Conservation (phyloP, 2,797 vertebrate genomes). For the Eleutherodactylus coqui region DNA sequence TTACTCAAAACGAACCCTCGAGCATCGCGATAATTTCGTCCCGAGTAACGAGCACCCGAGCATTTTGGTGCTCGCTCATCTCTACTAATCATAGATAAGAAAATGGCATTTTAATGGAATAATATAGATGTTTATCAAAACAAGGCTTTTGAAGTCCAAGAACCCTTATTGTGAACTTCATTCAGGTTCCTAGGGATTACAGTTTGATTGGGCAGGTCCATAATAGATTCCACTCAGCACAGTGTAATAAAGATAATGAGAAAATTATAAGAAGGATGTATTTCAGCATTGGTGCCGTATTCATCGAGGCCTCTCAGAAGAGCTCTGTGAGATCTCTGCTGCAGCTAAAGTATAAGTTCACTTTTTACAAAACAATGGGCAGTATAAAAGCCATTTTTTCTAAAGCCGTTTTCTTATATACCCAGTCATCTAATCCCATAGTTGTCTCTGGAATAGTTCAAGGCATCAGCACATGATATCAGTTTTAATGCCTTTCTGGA, state of each 20-base stretch:
- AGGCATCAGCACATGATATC: too few species aligned
- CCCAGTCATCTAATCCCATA: too few species aligned
- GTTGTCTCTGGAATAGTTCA: too few species aligned
- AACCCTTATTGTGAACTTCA: constrained; percentile 29
- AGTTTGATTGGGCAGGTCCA: constrained; percentile 10
- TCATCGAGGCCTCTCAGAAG: not conserved
- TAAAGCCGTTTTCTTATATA: too few species aligned
- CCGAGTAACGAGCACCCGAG: too few species aligned
- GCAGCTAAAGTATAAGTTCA: not conserved
- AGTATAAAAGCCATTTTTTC: not conserved
- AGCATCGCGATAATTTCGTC: too few species aligned
- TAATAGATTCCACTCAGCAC: constrained; percentile 36
- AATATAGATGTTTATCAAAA: constrained; percentile 49
- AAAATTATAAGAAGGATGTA: not conserved
- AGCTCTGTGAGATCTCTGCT: not conserved
- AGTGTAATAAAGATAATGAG: constrained; percentile 22
- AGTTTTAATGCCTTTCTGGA: too few species aligned
- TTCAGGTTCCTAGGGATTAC: constrained; percentile 14
- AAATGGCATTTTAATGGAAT: constrained; percentile 55
- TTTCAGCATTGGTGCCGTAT: not conserved
- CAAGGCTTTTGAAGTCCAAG: constrained; percentile 41
- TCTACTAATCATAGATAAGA: constrained; percentile 35
- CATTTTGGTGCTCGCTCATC: too few species aligned
- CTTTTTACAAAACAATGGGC: not conserved
- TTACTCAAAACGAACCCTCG: too few species aligned